Evolutionary conservation across 2,113 vertebrate species (phyloP).

Genomic region (Pseudopodoces humilis): DNA sequence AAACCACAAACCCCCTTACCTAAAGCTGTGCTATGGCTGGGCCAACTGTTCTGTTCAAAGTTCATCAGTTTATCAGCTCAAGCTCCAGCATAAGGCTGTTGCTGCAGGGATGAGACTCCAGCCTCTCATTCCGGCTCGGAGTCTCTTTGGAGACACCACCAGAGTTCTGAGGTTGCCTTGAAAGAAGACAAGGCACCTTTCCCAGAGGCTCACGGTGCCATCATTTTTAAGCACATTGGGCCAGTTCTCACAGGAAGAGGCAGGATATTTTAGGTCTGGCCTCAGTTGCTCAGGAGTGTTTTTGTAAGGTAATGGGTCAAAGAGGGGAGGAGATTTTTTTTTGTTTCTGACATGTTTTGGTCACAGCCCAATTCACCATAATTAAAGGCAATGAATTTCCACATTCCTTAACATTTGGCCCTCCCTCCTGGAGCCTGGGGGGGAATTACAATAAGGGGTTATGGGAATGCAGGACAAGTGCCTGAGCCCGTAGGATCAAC

Average conservation of each 20-base stretch:
- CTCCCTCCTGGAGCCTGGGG: background rate
- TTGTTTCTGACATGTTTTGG: background rate
- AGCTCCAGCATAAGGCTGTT: background rate
- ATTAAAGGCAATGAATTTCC: background rate
- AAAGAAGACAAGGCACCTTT: background rate
- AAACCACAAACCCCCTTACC: background rate
- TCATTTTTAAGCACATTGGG: background rate
- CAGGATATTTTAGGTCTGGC: background rate
- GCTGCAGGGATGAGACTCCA: background rate
- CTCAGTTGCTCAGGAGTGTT: background rate
- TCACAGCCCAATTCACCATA: background rate
- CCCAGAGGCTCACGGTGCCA: background rate
- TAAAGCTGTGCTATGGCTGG: background rate
- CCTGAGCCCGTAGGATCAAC: background rate
- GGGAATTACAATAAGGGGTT: background rate
- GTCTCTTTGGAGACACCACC: background rate
- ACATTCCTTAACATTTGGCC: background rate
- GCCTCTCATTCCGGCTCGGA: accelerated
- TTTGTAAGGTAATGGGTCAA: background rate
- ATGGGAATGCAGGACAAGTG: background rate
- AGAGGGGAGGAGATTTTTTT: background rate
- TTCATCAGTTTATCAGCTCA: background rate
- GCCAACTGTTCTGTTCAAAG: background rate
- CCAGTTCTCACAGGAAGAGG: background rate
- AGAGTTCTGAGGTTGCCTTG: background rate